Evolutionary conservation across 1,140 invertebrate species (phyloP).

Genomic region (Lordiphosa collinella): DNA sequence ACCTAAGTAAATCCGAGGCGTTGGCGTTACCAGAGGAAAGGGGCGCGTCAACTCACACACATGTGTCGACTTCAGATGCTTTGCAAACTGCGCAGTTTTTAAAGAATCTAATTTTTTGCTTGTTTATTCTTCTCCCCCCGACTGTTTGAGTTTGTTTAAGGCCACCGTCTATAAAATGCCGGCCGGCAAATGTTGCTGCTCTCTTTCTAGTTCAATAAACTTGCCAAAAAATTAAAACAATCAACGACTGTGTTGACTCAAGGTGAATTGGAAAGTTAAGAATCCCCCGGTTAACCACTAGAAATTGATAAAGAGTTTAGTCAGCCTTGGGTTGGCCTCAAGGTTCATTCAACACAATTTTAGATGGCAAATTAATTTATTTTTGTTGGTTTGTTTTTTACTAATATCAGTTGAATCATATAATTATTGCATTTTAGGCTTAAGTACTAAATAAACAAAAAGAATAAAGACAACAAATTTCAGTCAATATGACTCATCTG

Average conservation of each 20-base stretch:
- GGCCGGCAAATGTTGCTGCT: constrained; percentile 41
- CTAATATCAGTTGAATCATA: constrained; percentile 7
- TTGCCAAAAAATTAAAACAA: background rate
- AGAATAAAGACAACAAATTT: constrained; percentile 1
- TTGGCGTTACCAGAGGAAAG: constrained; percentile 11
- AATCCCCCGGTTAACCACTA: background rate
- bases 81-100: constrained; percentile 38
- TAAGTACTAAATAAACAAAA: constrained; percentile 2
- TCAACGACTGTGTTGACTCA: too few species aligned
- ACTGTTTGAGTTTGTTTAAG: constrained; percentile 16
- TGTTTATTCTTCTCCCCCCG: constrained; percentile 10
- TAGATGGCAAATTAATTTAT: constrained; percentile 1
- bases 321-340: constrained; percentile 10
- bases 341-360: constrained; percentile 26
- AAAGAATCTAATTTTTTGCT: constrained; percentile 33
- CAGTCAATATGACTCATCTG: constrained; percentile 15
- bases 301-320: background rate
- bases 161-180: constrained; percentile 39
- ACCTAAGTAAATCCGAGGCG: constrained; percentile 3
- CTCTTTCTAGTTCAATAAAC: constrained; percentile 2
- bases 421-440: constrained; percentile 1
- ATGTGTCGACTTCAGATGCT: constrained; percentile 4
- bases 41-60: background rate
- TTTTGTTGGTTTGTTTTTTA: too few species aligned
- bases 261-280: too few species aligned